phyloP scores from a whole-genome alignment of 2,113 vertebrate species.

The Nannospalax galili region DNA sequence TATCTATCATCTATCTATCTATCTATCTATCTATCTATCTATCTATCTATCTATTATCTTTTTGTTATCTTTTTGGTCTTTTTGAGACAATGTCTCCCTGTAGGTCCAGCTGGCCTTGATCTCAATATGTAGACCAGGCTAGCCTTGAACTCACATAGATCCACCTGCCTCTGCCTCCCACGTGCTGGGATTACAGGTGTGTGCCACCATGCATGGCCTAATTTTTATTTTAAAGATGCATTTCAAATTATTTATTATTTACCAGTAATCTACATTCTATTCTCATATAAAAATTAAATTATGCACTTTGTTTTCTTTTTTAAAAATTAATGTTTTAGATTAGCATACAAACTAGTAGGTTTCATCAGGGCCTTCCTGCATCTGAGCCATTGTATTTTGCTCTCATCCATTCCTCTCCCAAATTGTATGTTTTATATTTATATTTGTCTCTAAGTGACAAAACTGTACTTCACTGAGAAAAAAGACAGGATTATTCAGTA shows the following conservation, averaged over 20 bases:
- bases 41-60: too few relatives aligned
- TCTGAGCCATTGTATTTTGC: neutral
- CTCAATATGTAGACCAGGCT: too few relatives aligned
- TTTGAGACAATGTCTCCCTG: too few relatives aligned
- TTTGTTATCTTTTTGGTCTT: too few relatives aligned
- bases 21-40: too few relatives aligned
- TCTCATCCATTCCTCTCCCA: neutral
- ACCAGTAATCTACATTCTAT: neutral
- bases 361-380: neutral
- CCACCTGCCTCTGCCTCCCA: too few relatives aligned
- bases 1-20: too few relatives aligned
- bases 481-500: neutral
- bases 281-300: slow-evolving; percentile 2
- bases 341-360: neutral
- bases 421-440: slow-evolving; percentile 2
- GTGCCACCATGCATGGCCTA: too few relatives aligned
- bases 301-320: neutral
- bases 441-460: neutral
- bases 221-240: neutral
- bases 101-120: too few relatives aligned
- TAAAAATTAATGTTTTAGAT: neutral
- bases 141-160: too few relatives aligned
- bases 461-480: slow-evolving; percentile 1
- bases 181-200: too few relatives aligned
- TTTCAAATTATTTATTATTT: slow-evolving; percentile 35